phyloP scores from a whole-genome alignment of 2,113 vertebrate species.

The Zapus hudsonius region DNA sequence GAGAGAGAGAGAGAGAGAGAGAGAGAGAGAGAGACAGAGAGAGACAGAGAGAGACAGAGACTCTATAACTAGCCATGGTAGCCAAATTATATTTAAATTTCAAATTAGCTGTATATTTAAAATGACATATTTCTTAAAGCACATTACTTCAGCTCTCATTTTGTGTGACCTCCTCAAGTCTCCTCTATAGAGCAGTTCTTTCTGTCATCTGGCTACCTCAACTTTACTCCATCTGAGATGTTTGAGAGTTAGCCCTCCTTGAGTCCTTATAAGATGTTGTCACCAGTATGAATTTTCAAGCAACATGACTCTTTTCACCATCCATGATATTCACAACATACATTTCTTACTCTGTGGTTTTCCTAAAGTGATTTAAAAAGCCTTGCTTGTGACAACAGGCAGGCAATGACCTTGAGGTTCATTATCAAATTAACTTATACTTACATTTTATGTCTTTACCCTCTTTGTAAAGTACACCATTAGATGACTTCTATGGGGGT shows the following conservation, averaged over 20 bases:
- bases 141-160: neutral
- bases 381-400: neutral
- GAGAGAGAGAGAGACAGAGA: no score
- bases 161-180: fast-evolving
- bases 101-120: neutral
- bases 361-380: neutral
- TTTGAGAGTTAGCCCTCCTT: neutral
- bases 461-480: constrained; percentile 38
- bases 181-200: neutral
- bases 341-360: neutral
- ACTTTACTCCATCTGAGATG: neutral
- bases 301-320: neutral
- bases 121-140: neutral
- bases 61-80: neutral
- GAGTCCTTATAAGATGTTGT: neutral
- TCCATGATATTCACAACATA: neutral
- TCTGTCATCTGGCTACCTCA: fast-evolving
- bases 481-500: neutral
- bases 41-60: neutral
- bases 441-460: neutral
- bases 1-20: no score
- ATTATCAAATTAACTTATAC: neutral
- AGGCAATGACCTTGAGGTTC: neutral
- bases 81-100: neutral
- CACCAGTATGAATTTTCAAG: neutral